Conservation (phyloP, 2,888 invertebrate species). For the Drosophila tripunctata region DNA sequence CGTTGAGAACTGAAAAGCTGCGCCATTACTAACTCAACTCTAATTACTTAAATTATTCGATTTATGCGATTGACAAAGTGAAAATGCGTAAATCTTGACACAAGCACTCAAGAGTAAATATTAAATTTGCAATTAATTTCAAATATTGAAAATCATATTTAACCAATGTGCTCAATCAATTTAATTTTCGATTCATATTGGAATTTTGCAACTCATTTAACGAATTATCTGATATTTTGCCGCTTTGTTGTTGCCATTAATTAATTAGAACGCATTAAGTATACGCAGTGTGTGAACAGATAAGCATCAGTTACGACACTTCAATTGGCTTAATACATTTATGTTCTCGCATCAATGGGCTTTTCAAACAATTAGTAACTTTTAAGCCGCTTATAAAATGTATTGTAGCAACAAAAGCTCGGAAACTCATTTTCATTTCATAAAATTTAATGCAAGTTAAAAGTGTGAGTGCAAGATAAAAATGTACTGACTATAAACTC, state of each 20-base stretch:
- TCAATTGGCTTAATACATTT: conserved; percentile 5
- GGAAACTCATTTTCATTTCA: conserved; percentile 22
- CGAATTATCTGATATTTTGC: not conserved
- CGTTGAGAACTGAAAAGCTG: not conserved
- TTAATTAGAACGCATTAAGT: conserved; percentile 23
- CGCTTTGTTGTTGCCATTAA: not conserved
- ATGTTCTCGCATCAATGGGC: conserved; percentile 6
- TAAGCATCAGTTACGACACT: not conserved
- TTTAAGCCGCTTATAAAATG: conserved; percentile 60
- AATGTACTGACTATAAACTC: not conserved
- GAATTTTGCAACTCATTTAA: conserved; percentile 6
- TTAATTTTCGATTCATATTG: not conserved
- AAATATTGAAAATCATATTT: conserved; percentile 9
- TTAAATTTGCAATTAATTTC: conserved; percentile 13
- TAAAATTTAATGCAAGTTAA: conserved; percentile 4
- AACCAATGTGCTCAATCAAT: not conserved
- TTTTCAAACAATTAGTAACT: conserved; percentile 58
- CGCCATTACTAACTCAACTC: conserved; percentile 33
- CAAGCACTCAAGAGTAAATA: conserved; percentile 24
- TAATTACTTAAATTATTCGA: conserved; percentile 35
- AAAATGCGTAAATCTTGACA: conserved; percentile 21
- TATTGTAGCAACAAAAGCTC: conserved; percentile 18
- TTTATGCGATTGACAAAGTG: conserved; percentile 26
- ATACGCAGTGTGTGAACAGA: conserved; percentile 4
- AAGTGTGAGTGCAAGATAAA: not conserved